Evolutionary conservation across 2,888 invertebrate species (phyloP).

Genomic region (Zele albiditarsus): DNA sequence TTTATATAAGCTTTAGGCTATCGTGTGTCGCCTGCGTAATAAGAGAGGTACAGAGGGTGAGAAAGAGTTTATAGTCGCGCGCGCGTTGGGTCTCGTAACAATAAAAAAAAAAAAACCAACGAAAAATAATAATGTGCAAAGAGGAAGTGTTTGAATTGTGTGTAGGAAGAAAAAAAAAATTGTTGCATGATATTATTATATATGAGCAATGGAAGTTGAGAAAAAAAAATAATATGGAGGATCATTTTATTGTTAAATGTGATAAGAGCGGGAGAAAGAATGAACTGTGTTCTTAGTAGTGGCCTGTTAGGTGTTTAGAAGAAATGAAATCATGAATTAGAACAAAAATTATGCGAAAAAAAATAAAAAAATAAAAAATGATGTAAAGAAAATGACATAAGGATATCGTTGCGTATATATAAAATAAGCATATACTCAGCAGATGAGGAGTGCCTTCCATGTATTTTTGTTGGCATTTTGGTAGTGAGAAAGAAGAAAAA

Average conservation of each 20-base stretch:
- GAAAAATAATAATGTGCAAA: neutral
- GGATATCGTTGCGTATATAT: constrained; percentile 55
- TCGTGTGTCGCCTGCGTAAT: constrained; percentile 30
- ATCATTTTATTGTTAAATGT: constrained; percentile 65
- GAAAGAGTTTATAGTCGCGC: constrained; percentile 7
- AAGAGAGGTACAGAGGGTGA: neutral
- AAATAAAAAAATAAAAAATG: constrained; percentile 35
- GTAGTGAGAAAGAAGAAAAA: constrained; percentile 56
- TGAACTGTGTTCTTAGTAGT: constrained; percentile 71
- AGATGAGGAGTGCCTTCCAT: constrained; percentile 72
- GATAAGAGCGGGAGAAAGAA: constrained; percentile 61
- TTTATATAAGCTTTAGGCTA: constrained; percentile 36
- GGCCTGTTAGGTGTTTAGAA: constrained; percentile 71
- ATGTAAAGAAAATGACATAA: constrained; percentile 50
- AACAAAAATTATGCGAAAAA: constrained; percentile 26
- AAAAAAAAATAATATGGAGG: constrained; percentile 29
- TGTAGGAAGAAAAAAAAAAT: neutral
- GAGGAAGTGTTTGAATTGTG: neutral
- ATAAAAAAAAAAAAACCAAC: constrained; percentile 13
- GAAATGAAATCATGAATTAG: constrained; percentile 46
- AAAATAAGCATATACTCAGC: constrained; percentile 67
- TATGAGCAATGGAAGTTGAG: constrained; percentile 32
- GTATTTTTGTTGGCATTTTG: constrained; percentile 71
- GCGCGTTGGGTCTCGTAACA: constrained; percentile 7
- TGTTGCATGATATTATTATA: constrained; percentile 1